Evolutionary conservation across 2,113 vertebrate genomes (phyloP).

Genomic region (Zosterops hypoxanthus): DNA sequence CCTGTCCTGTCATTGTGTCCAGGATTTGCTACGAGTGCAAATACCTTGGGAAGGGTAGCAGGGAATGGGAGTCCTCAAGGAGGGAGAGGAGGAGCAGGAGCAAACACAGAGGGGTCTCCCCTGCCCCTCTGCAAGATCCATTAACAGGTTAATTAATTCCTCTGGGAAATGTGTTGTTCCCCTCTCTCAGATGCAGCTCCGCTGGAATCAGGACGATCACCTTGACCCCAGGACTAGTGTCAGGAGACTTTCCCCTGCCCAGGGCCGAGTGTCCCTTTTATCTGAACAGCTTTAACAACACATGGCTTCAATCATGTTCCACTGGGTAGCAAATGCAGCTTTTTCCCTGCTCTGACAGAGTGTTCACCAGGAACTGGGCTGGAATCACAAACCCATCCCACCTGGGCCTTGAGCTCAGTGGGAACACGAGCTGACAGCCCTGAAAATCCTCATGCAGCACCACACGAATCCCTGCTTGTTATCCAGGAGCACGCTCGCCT

Average conservation of each 20-base stretch:
- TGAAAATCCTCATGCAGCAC: neutral
- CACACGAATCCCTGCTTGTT: neutral
- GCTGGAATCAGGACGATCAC: accelerated
- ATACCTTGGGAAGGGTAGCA: neutral
- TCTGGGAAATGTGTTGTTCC: neutral
- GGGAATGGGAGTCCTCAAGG: neutral
- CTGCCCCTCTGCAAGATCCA: neutral
- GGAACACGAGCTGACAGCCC: neutral
- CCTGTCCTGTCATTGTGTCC: accelerated
- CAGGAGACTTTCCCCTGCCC: neutral
- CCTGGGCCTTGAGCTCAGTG: neutral
- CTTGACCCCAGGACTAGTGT: neutral
- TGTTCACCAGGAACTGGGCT: neutral
- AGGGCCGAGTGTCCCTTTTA: neutral
- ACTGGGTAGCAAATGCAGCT: neutral
- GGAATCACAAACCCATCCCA: neutral
- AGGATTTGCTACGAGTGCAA: neutral
- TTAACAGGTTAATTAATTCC: neutral
- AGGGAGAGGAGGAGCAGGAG: neutral
- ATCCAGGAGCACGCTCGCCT: neutral
- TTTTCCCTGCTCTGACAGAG: neutral
- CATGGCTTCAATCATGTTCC: accelerated
- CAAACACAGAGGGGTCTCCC: neutral
- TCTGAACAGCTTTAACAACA: neutral
- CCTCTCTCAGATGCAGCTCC: neutral